Evolutionary conservation across 2,113 vertebrate genomes (phyloP), one percentile per base, ranked within the genome.

Genomic region (Pangasianodon hypophthalmus): DNA sequence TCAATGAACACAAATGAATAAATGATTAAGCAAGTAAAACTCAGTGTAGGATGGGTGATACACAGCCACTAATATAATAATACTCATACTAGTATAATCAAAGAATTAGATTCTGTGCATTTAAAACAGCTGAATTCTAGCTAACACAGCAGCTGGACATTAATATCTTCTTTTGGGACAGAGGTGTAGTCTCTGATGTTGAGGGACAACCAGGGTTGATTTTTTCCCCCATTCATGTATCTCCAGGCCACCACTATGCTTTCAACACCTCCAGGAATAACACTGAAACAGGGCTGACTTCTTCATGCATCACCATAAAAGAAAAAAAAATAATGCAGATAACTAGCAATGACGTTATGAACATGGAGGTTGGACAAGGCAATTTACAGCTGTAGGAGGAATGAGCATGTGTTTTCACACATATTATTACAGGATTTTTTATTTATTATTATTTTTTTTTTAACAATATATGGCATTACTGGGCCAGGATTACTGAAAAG

Each of bases 381-480:
- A 14, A 14, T 60, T 84, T 60, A 24, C 82, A 84, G 56, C 37
- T 84, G 82, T 84, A 44, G 56, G 56, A 60, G 82, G 82, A 62
- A 62, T 62, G 11, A 62, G 82, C 24, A 62, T 84, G 56, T 84
- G 82, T 29, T 62, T 46, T 84, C 56, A 84, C 82, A 60, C 54
- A 26, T 44, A 46, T 62, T 84, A 84, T 84, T 62, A 62, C 56
- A 84, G 50, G 80, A 82, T 82, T 52, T 18, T 29, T 62, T 26
- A 7, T 62, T 62, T 26, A 2, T 69, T n/a, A n/a, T 16, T 37
- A 37, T 77, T 46, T 48, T 50, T 8, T 80, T 52, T 81, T 54
- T 82, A 9, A 13, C 5, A n/a, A 48, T 29, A 29, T 50, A 80
- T 14, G 48, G n/a, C 16, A 16, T 82, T 82, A 82, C 80, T 41